A percentile compares a stretch with the other conserved stretches of the same genome.
Evolutionary conservation across 2,888 invertebrate genomes (phyloP).

Genomic region (Rhagonycha fulva): DNA sequence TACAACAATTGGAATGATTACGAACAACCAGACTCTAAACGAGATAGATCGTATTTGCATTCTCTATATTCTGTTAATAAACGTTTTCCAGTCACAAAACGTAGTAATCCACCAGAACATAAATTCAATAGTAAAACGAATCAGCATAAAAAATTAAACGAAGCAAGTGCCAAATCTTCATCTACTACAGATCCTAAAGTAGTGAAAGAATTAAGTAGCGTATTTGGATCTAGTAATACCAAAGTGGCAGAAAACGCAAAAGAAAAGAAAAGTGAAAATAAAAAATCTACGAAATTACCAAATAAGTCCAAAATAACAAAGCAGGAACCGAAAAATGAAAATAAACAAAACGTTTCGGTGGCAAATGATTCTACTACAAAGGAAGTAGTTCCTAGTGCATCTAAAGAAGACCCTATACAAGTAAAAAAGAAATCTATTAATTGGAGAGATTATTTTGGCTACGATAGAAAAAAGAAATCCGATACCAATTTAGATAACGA

Average conservation of each 20-base stretch:
- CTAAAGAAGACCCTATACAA: constrained; percentile 54
- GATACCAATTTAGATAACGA: constrained; percentile 60
- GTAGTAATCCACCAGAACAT: constrained; percentile 57
- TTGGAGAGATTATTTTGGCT: constrained; percentile 87
- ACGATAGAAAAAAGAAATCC: constrained; percentile 76
- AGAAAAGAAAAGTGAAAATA: constrained; percentile 2
- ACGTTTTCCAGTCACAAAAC: constrained; percentile 69
- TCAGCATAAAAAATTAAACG: constrained; percentile 25
- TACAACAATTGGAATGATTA: constrained; percentile 16
- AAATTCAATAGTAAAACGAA: constrained; percentile 43
- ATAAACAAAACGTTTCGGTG: constrained; percentile 18
- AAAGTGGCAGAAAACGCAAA: constrained; percentile 26
- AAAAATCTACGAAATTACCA: constrained; percentile 29
- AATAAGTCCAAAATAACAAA: constrained; percentile 49
- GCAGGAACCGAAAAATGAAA: constrained; percentile 23
- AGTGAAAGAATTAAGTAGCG: constrained; percentile 68
- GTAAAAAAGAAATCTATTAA: constrained; percentile 81
- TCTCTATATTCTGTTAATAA: constrained; percentile 49
- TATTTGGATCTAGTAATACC: constrained; percentile 61
- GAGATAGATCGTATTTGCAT: constrained; percentile 29
- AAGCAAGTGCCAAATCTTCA: not conserved
- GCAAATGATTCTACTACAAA: constrained; percentile 43
- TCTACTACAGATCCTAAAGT: constrained; percentile 71
- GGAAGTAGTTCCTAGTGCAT: constrained; percentile 46
- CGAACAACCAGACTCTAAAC: constrained; percentile 33